A percentile compares a stretch with the other conserved stretches of the same genome.
Evolutionary conservation across 2,888 invertebrate genomes (phyloP).

Genomic region (Ectemnius cavifrons): DNA sequence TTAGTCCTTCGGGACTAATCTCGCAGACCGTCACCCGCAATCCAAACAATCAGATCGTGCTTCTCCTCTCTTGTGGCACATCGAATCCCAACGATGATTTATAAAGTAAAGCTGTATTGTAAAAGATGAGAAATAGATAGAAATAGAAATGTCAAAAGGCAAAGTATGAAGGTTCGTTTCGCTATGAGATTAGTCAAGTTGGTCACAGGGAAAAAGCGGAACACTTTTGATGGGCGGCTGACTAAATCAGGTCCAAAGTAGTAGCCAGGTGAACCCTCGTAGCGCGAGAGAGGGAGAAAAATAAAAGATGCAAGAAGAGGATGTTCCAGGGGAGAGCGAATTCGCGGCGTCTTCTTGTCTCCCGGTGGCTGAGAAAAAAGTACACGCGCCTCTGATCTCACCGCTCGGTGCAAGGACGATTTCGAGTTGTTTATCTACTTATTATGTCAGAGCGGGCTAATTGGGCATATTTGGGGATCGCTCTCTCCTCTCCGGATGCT

Average conservation of each 20-base stretch:
- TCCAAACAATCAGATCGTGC: constrained; percentile 33
- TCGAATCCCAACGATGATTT: too few species aligned
- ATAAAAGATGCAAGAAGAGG: constrained; percentile 4
- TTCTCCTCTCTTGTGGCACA: constrained; percentile 24
- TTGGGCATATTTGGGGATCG: constrained; percentile 73
- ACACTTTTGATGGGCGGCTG: constrained; percentile 68
- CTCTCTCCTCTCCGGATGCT: constrained; percentile 58
- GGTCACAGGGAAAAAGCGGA: constrained; percentile 57
- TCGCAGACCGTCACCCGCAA: constrained; percentile 22
- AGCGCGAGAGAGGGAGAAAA: constrained; percentile 2
- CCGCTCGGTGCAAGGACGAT: constrained; percentile 63
- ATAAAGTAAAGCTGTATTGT: too few species aligned
- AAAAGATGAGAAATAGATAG: too few species aligned
- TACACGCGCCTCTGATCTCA: constrained; percentile 71
- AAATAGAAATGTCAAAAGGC: constrained; percentile 4
- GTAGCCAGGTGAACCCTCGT: constrained; percentile 46
- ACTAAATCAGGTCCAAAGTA: constrained; percentile 73
- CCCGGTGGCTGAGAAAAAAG: constrained; percentile 58
- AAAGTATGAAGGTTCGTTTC: constrained; percentile 28
- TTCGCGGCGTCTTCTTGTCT: constrained; percentile 49
- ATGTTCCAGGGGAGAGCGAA: constrained; percentile 17
- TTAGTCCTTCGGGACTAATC: constrained; percentile 63
- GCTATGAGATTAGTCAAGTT: constrained; percentile 35
- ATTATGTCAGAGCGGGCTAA: constrained; percentile 75
- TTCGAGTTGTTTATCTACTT: constrained; percentile 75